Conservation (phyloP, 1,140 invertebrate species). For the Drosophila jambulina region DNA sequence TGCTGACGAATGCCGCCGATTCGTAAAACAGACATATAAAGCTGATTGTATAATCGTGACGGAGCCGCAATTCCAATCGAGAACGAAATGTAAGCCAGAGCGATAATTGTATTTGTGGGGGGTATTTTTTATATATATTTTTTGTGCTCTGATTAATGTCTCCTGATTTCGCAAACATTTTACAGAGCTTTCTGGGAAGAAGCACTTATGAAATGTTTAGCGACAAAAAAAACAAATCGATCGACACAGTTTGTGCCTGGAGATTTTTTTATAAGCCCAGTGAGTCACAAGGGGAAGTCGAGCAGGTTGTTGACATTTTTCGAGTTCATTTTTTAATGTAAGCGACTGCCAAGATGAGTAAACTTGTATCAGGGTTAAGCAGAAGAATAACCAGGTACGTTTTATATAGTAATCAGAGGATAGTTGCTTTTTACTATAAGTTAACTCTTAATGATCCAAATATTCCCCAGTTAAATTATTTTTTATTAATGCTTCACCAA, state of each 20-base stretch:
- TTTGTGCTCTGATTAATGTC: constrained; percentile 36
- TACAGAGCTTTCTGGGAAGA: constrained; percentile 10
- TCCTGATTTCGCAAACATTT: constrained; percentile 23
- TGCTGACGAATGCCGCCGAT: constrained; percentile 75
- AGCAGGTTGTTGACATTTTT: constrained; percentile 33
- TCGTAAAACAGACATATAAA: constrained; percentile 32
- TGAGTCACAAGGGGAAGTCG: constrained; percentile 43
- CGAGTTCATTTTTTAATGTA: constrained; percentile 2
- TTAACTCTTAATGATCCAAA: not conserved
- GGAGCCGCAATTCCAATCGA: constrained; percentile 34
- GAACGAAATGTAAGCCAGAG: constrained; percentile 51
- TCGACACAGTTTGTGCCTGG: constrained; percentile 32
- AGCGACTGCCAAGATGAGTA: constrained; percentile 2
- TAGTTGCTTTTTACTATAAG: too few species aligned
- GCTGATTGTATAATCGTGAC: constrained; percentile 77
- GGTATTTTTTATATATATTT: not conserved
- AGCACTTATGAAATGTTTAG: constrained; percentile 28
- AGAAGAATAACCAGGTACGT: not conserved
- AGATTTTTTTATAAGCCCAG: constrained; percentile 4
- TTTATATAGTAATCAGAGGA: not conserved
- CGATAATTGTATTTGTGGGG: constrained; percentile 27
- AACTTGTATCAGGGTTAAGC: not conserved
- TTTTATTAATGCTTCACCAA: too few species aligned
- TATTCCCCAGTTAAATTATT: not conserved
- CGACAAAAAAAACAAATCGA: constrained; percentile 10